These are phyloP conservation scores for Gonocerus acuteangulatus DNA, from an alignment of 2,888 invertebrate genomes.

Conservation along the genomic window DNA sequence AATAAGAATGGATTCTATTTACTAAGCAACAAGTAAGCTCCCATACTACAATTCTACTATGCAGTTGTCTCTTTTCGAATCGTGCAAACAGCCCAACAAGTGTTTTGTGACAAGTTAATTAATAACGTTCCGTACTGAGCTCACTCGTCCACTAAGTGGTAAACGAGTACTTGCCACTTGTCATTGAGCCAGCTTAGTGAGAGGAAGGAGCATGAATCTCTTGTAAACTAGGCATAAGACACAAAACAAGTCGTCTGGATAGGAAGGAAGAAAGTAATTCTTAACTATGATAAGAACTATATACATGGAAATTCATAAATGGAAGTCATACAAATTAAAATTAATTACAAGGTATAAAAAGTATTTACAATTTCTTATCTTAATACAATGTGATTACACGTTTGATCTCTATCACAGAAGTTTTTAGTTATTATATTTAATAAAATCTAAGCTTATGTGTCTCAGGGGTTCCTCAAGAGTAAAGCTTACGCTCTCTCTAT, in stretches of 20 bases:
- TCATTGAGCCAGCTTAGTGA: too few relatives aligned
- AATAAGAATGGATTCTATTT: too few relatives aligned
- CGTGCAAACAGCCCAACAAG: too few relatives aligned
- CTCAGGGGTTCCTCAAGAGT: not conserved
- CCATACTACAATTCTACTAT: too few relatives aligned
- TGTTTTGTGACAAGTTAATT: too few relatives aligned
- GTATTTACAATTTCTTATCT: constrained; percentile 12
- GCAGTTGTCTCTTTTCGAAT: too few relatives aligned
- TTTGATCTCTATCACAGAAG: constrained; percentile 28
- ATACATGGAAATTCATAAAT: constrained; percentile 4
- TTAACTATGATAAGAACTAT: constrained; percentile 10
- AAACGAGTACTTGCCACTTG: too few relatives aligned
- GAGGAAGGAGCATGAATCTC: too few relatives aligned
- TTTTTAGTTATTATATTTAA: constrained; percentile 14
- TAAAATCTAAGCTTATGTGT: not conserved
- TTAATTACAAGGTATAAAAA: constrained; percentile 16
- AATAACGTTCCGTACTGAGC: too few relatives aligned
- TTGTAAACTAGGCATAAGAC: too few relatives aligned
- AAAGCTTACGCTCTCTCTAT: not conserved
- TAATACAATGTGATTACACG: constrained; percentile 21
- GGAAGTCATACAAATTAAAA: constrained; percentile 9
- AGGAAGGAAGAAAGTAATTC: constrained; percentile 25
- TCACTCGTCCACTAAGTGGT: too few relatives aligned
- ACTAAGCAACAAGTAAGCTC: too few relatives aligned
- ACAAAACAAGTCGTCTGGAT: constrained; percentile 2